phyloP scores from a whole-genome alignment of 2,888 invertebrate species.

The Lydus trimaculatus region DNA sequence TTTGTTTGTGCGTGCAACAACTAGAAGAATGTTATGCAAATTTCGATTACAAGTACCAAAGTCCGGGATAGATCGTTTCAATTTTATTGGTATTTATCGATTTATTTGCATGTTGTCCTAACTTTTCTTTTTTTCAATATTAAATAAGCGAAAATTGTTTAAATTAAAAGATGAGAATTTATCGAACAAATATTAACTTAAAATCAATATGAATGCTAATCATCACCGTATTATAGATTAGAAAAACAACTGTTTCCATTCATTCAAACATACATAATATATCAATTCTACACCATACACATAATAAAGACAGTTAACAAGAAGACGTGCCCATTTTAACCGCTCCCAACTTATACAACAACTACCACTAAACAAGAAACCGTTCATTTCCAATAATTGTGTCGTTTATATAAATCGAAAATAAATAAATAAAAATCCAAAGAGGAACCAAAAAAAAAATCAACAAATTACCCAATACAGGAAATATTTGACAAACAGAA shows the following conservation, averaged over 20 bases:
- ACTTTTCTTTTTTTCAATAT: too few species aligned
- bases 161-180: too few species aligned
- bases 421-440: not conserved
- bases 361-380: not conserved
- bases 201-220: not conserved
- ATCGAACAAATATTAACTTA: not conserved
- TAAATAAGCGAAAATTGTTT: too few species aligned
- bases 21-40: too few species aligned
- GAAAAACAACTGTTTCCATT: not conserved
- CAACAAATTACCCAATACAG: not conserved
- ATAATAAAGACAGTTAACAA: too few species aligned
- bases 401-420: not conserved
- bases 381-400: constrained; percentile 4
- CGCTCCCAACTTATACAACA: not conserved
- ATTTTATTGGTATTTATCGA: too few species aligned
- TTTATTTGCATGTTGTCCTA: too few species aligned
- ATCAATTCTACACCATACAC: not conserved
- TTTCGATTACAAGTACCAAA: too few species aligned
- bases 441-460: not conserved
- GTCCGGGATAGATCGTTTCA: too few species aligned
- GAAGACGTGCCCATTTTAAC: constrained; percentile 5
- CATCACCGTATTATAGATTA: not conserved
- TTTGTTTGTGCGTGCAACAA: too few species aligned
- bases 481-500: not conserved
- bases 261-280: not conserved